A percentile compares a stretch with the other conserved stretches of the same genome.
phyloP scores from a whole-genome alignment of 1,140 invertebrate genomes.

The Phenacoccus solenopsis region DNA sequence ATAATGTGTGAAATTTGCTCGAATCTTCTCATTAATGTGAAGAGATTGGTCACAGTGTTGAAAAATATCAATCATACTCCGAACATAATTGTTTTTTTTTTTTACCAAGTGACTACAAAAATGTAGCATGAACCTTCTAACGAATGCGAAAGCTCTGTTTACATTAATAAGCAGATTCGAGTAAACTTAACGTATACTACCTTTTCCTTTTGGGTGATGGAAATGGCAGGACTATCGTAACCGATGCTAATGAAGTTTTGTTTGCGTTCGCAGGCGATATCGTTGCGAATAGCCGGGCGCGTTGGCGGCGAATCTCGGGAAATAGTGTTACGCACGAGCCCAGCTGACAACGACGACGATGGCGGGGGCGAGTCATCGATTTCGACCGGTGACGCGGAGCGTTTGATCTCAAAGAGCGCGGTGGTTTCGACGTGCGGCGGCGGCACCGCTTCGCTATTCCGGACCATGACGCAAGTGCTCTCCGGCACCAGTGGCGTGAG shows the following conservation, averaged over 20 bases:
- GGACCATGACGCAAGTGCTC: neutral
- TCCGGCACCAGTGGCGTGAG: neutral
- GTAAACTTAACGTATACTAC: too few relatives aligned
- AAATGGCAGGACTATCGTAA: too few relatives aligned
- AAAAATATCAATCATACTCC: too few relatives aligned
- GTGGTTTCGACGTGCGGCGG: constrained; percentile 51
- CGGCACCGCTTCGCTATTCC: constrained; percentile 31
- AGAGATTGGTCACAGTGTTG: too few relatives aligned
- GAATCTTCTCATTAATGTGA: too few relatives aligned
- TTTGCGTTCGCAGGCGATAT: constrained; percentile 51
- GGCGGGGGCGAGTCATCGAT: constrained; percentile 21
- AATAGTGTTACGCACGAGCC: constrained; percentile 51
- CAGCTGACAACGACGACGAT: constrained; percentile 37
- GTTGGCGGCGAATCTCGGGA: constrained; percentile 60
- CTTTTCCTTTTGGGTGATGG: too few relatives aligned
- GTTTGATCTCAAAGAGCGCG: constrained; percentile 60
- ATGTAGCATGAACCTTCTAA: too few relatives aligned
- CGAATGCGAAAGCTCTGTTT: too few relatives aligned
- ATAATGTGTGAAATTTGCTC: too few relatives aligned
- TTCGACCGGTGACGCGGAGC: constrained; percentile 35
- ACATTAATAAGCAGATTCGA: too few relatives aligned
- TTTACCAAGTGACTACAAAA: too few relatives aligned
- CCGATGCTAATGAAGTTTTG: neutral
- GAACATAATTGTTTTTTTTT: too few relatives aligned
- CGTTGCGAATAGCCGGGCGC: constrained; percentile 64